These are phyloP conservation scores for Oxytorus armatus DNA, from an alignment of 2,888 invertebrate species.

Conservation along the genomic window DNA sequence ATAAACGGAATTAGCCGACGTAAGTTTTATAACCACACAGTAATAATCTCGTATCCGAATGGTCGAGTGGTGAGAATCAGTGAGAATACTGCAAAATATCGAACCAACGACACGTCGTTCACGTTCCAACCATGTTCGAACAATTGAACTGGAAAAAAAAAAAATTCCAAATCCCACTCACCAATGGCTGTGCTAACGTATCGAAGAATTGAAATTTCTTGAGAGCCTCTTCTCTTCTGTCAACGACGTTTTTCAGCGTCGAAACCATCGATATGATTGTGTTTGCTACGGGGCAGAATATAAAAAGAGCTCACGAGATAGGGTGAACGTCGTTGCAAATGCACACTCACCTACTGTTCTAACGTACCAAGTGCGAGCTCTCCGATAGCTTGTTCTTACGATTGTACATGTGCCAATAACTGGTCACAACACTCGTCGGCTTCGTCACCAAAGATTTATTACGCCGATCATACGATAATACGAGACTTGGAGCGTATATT, in stretches of 20 bases:
- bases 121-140: constrained; percentile 5
- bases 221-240: constrained; percentile 68
- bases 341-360: too few relatives aligned
- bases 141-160: background rate
- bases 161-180: constrained; percentile 50
- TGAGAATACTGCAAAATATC: constrained; percentile 21
- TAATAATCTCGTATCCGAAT: background rate
- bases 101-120: constrained; percentile 5
- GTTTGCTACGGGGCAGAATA: background rate
- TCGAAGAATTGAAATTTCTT: constrained; percentile 73
- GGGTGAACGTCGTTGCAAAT: background rate
- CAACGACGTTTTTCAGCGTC: constrained; percentile 16
- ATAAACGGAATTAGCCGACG: constrained; percentile 43
- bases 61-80: background rate
- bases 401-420: constrained; percentile 48
- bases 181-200: constrained; percentile 51
- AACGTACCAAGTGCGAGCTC: too few relatives aligned
- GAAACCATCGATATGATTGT: constrained; percentile 36
- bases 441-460: constrained; percentile 5
- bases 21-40: background rate
- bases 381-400: background rate
- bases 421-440: constrained; percentile 18
- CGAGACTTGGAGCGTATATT: background rate
- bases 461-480: background rate
- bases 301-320: background rate